Evolutionary conservation across 2,888 invertebrate species (phyloP).

Genomic region (Hanleya hanleyi): DNA sequence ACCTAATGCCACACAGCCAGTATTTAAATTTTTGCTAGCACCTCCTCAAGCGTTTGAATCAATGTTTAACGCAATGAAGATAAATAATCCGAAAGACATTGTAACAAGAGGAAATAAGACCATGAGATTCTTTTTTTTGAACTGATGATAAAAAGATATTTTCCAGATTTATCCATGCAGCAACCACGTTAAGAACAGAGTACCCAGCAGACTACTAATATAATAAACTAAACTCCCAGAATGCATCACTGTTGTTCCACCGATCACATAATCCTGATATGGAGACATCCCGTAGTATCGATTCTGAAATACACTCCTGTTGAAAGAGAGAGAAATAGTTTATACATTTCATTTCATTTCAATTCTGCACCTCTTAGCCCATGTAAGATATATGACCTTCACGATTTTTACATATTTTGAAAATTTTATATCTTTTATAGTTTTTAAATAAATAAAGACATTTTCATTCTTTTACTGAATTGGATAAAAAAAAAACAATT

Average conservation of each 20-base stretch:
- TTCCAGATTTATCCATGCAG: conserved; percentile 1
- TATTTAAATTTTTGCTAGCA: too few species aligned
- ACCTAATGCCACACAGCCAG: too few species aligned
- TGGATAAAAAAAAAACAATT: too few species aligned
- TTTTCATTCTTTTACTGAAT: too few species aligned
- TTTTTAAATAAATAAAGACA: too few species aligned
- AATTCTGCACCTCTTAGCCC: neutral
- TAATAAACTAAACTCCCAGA: neutral
- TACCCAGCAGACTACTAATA: neutral
- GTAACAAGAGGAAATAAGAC: too few species aligned
- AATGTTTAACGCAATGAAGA: too few species aligned
- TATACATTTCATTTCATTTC: neutral
- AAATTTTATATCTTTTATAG: too few species aligned
- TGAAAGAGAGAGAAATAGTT: neutral
- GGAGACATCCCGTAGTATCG: neutral
- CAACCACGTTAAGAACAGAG: conserved; percentile 1
- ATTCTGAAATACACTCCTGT: neutral
- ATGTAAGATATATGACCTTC: neutral
- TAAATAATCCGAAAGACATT: too few species aligned
- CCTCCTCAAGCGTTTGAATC: too few species aligned
- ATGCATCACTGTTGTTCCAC: neutral
- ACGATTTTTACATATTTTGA: neutral
- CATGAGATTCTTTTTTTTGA: too few species aligned
- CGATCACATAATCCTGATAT: neutral
- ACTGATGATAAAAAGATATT: too few species aligned